Evolutionary conservation across 2,113 vertebrate species (phyloP).

Genomic region (Steatornis caripensis): DNA sequence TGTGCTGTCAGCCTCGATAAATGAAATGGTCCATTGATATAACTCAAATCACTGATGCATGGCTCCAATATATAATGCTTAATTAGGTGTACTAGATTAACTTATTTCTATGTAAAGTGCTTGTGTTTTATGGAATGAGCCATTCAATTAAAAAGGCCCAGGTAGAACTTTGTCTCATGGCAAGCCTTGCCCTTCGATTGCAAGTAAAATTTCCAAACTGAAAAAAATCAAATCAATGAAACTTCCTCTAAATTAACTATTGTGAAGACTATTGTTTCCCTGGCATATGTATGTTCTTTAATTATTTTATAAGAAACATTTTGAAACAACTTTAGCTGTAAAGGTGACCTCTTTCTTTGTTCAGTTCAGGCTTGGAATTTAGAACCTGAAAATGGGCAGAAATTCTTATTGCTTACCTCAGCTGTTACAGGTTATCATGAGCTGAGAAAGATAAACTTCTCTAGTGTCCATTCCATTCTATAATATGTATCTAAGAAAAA

Average conservation of each 20-base stretch:
- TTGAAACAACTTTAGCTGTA: neutral
- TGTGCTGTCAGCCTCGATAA: slow-evolving; percentile 68
- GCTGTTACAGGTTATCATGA: neutral
- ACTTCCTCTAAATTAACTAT: neutral
- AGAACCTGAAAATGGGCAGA: neutral
- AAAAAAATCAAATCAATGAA: slow-evolving; percentile 27
- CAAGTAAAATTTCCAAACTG: slow-evolving; percentile 4
- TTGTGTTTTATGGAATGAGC: slow-evolving; percentile 48
- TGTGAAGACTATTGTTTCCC: neutral
- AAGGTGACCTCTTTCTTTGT: neutral
- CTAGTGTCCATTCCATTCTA: neutral
- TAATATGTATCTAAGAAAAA: neutral
- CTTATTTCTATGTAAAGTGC: slow-evolving; percentile 67
- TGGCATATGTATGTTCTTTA: neutral
- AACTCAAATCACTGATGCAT: slow-evolving; percentile 57
- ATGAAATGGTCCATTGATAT: slow-evolving; percentile 61
- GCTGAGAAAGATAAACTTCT: neutral
- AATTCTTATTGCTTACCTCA: neutral
- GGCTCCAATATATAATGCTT: slow-evolving; percentile 61
- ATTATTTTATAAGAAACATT: neutral
- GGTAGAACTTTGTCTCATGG: neutral
- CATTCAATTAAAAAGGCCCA: slow-evolving; percentile 19
- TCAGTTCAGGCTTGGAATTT: neutral
- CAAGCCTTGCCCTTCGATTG: neutral
- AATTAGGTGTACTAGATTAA: slow-evolving; percentile 69